Evolutionary conservation across 2,797 vertebrate genomes (phyloP).

Genomic region (Steatocranus sp.): DNA sequence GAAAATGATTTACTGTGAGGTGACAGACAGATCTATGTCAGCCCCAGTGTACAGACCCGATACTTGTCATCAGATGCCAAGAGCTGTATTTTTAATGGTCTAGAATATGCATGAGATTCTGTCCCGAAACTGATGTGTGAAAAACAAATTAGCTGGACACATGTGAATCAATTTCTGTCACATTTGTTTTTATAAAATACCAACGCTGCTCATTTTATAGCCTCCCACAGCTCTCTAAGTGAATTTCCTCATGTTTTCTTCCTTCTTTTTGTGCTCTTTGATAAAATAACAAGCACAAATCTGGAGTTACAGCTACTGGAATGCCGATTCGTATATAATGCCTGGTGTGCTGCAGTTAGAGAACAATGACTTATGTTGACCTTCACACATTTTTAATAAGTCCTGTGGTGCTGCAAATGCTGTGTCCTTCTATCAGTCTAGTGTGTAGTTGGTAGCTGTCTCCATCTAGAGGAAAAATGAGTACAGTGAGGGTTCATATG

Average conservation of each 20-base stretch:
- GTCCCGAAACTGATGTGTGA: neutral
- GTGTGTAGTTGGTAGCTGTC: neutral
- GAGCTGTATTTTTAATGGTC: constrained; percentile 40
- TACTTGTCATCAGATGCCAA: constrained; percentile 53
- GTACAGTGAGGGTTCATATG: neutral
- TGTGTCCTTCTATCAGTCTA: neutral
- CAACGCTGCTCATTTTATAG: neutral
- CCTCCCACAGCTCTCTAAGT: neutral
- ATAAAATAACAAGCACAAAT: neutral
- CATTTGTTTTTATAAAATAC: neutral
- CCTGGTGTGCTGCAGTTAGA: neutral
- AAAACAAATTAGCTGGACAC: neutral
- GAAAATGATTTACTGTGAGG: constrained; percentile 18
- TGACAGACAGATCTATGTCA: constrained; percentile 14
- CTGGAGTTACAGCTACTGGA: neutral
- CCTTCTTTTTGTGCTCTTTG: neutral
- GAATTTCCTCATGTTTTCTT: neutral
- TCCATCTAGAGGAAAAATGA: constrained; percentile 54
- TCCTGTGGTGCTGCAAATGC: neutral
- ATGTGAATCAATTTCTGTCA: neutral
- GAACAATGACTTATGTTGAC: neutral
- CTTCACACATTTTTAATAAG: neutral
- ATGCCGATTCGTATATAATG: neutral
- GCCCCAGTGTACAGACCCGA: constrained; percentile 22
- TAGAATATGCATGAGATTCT: constrained; percentile 15